phyloP scores from a whole-genome alignment of 2,797 vertebrate genomes.

The Morelia viridis region DNA sequence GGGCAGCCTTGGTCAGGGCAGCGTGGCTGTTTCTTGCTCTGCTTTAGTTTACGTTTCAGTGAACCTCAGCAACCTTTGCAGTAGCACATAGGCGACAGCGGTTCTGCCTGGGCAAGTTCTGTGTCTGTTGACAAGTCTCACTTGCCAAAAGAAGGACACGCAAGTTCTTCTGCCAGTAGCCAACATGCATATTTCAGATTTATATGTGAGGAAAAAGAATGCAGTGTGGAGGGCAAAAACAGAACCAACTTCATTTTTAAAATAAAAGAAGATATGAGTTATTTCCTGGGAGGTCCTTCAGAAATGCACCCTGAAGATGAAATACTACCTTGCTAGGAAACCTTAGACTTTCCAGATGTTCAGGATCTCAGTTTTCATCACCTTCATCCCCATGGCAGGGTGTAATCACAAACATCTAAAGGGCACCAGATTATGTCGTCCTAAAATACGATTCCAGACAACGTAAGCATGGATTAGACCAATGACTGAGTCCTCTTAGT shows the following conservation, averaged over 20 bases:
- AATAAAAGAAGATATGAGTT: not conserved
- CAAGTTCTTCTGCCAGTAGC: not conserved
- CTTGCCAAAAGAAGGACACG: not conserved
- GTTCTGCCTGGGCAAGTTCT: not conserved
- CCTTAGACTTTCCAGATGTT: no score
- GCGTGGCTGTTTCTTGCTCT: no score
- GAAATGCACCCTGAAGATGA: not conserved
- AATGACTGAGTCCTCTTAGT: no score
- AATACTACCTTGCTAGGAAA: not conserved
- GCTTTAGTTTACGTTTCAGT: not conserved
- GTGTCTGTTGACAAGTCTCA: not conserved
- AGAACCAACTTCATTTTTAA: not conserved
- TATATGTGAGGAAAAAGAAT: not conserved
- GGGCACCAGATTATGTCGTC: no score
- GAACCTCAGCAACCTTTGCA: not conserved
- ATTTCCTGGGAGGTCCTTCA: not conserved
- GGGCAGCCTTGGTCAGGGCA: not conserved
- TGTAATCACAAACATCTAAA: no score
- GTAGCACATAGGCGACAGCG: no score
- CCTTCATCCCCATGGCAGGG: no score
- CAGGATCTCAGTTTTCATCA: no score
- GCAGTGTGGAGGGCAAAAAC: not conserved
- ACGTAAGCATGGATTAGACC: no score
- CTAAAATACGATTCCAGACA: no score
- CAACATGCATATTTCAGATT: not conserved